Conservation (phyloP, 2,797 vertebrate genomes). For the Gambelia wislizenii region DNA sequence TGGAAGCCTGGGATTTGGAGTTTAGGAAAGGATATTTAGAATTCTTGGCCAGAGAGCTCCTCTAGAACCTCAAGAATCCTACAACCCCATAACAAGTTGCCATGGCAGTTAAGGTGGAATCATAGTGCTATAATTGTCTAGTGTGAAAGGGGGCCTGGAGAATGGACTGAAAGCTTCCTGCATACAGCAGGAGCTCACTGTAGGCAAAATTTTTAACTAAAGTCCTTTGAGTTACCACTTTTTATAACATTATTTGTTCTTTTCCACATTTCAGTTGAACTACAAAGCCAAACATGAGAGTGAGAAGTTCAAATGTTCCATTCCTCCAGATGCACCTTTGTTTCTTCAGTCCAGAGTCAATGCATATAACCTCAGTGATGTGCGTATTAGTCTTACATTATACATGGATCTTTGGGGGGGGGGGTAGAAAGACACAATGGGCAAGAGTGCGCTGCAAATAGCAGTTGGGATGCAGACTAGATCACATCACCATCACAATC, state of each 20-base stretch:
- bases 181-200: neutral
- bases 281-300: conserved; percentile 91
- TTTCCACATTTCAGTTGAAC: conserved; percentile 84
- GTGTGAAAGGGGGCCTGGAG: too few relatives aligned
- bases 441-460: too few relatives aligned
- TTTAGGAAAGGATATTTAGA: too few relatives aligned
- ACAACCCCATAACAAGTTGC: too few relatives aligned
- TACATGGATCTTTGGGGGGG: neutral
- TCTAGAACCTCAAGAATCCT: too few relatives aligned
- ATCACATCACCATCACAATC: neutral
- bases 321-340: conserved; percentile 89
- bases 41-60: too few relatives aligned
- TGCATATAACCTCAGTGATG: conserved; percentile 92
- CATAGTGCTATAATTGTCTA: too few relatives aligned
- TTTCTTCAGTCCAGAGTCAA: conserved; percentile 93
- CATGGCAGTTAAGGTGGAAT: too few relatives aligned
- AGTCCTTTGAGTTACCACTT: neutral
- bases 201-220: neutral
- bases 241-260: neutral
- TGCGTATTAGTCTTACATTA: conserved; percentile 75
- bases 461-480: neutral
- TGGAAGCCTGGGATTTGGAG: too few relatives aligned
- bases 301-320: conserved; percentile 84
- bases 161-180: neutral
- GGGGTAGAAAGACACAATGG: neutral